Evolutionary conservation across 2,888 invertebrate species (phyloP).

Genomic region (Aleiodes testaceus): DNA sequence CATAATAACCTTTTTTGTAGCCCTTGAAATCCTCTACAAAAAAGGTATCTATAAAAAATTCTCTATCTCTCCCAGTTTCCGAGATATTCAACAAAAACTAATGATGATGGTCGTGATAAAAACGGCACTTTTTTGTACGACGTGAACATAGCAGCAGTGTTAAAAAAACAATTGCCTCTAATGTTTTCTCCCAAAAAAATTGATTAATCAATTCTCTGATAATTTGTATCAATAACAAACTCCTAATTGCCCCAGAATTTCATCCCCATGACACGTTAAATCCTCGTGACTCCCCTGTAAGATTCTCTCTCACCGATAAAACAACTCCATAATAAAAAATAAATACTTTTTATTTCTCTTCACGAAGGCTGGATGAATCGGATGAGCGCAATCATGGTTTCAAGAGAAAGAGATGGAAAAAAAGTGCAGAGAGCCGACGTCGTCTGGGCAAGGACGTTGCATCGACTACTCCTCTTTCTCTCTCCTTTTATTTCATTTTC

Average conservation of each 20-base stretch:
- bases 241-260: constrained; percentile 8
- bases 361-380: constrained; percentile 10
- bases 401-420: background rate
- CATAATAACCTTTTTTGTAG: too few species aligned
- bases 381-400: constrained; percentile 14
- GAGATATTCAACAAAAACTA: too few species aligned
- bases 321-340: background rate
- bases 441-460: constrained; percentile 19
- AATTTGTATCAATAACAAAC: constrained; percentile 6
- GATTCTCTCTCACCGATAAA: background rate
- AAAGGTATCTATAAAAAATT: too few species aligned
- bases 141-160: too few species aligned
- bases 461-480: constrained; percentile 5
- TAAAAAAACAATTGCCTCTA: too few species aligned
- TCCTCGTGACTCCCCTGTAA: background rate
- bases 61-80: too few species aligned
- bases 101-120: too few species aligned
- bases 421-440: background rate
- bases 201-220: background rate
- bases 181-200: background rate
- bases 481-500: background rate
- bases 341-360: background rate
- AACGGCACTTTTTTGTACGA: too few species aligned
- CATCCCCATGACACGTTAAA: background rate
- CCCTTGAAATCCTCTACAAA: too few species aligned